Evolutionary conservation across 2,113 vertebrate genomes (phyloP), one percentile per base, ranked within the genome.

Genomic region (Periophthalmodon schlosseri): DNA sequence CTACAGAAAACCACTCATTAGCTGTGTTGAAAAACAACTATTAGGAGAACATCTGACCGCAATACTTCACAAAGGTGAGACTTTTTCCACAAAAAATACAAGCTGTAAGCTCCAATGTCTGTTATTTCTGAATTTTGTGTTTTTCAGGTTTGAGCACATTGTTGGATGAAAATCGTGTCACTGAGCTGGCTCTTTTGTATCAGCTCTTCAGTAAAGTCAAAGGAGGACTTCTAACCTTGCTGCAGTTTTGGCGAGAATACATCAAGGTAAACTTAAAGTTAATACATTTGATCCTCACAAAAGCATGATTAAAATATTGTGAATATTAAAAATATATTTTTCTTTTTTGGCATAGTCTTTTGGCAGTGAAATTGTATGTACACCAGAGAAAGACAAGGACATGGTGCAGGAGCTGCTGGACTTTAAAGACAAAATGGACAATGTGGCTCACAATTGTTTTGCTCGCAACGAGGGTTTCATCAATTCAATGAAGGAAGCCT

Each of bases 401-500:
- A 99, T 99, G 98, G 98, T 99, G 66, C 98, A 99, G 90, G 98
- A 99, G 69, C 93, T 99, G 74, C 93, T 99, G 87, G 98, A 99
- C 91, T 99, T 99, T 79, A 99, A 99, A 84, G 97, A 99, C 91
- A 99, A 99, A 86, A 98, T 99, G 92, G 98, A 99, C 87, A 96
- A 98, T 47, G 96, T 99, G 77, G 96, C 97, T 64, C 96, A 99
- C 81, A 89, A 95, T 81, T 99, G 97, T 84, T 99, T 99, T 87
- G 79, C 96, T 84, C 96, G 96, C 75, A 99, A 96, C 66, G 98
- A 99, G 87, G 96, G 95, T 77, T 99, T 99, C 93, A 96, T 99
- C 87, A 99, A 99, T 73, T 96, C 97, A 70, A 99, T 99, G 97
- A 99, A 99, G 92, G 98, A 99, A 94, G 97, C 98, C 54, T 99